Evolutionary conservation across 2,113 vertebrate species (phyloP), one percentile per base, ranked within the genome.

Genomic region (Ophthalmolycus amberensis): DNA sequence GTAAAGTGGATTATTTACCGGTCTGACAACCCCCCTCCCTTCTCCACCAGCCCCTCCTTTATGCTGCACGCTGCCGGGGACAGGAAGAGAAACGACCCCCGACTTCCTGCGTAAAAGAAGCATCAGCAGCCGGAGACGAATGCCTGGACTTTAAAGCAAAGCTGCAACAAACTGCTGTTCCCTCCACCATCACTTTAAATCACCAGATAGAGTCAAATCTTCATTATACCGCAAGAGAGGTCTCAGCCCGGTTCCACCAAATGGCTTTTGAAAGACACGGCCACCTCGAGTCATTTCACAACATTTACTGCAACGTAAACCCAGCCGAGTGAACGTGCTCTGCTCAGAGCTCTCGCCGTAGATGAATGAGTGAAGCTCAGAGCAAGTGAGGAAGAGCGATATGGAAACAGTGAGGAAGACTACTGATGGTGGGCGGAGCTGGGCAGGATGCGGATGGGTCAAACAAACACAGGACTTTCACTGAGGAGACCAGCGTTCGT

Each of bases 1-100:
- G 72, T 54, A 77, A 82, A 90, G 80, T 85, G 90, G 82, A 79
- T 92, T 91, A 87, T 94, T 92, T 87, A 90, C 85, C 44, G 79
- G 50, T 38, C 79, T 84, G 86, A 75, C 80, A 86, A 48, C 56
- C 74, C 60, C 71, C 68, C 34, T 4, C 34, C 46, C 66, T 4
- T 16, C 62, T 70, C 67, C 63, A n/a, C 42, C 52, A 25, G 38
- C n/a, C 29, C 40, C 42, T 29, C 37, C 18, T 64, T 66, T 60
- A 44, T 87, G 72, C 70, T 3, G 62, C 40, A 40, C 54, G 56
- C 48, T 69, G 29, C 48, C 0, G 32, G 22, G 27, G 48, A 70
- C 63, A 70, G 65, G 52, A 85, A 88, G 75, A 89, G 83, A 88
- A 79, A 86, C 64, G 72, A 80, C 79, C 86, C 18, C 22, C 7